These are phyloP conservation scores for Spilarctia lutea DNA, from an alignment of 2,888 invertebrate genomes.

Conservation along the genomic window DNA sequence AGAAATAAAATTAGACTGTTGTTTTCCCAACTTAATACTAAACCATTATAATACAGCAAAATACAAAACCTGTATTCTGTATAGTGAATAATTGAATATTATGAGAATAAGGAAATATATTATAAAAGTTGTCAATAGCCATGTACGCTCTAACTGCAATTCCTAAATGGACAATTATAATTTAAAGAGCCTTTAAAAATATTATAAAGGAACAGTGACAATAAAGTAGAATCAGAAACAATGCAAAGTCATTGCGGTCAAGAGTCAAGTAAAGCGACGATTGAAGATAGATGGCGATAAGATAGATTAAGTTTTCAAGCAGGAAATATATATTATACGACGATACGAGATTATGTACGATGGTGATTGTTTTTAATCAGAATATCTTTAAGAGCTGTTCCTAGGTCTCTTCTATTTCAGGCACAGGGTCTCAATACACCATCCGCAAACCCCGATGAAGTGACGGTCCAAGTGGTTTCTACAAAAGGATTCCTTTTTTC, in stretches of 20 bases:
- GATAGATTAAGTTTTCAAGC: conserved; percentile 3
- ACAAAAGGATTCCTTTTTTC: neutral
- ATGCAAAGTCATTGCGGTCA: conserved; percentile 40
- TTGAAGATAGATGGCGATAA: conserved; percentile 13
- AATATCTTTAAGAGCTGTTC: neutral
- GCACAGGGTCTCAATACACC: too few relatives aligned
- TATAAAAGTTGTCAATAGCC: neutral
- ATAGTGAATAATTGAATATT: neutral
- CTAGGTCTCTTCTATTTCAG: neutral
- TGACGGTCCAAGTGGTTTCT: neutral
- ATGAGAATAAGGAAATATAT: neutral
- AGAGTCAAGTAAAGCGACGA: neutral
- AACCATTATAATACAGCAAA: neutral
- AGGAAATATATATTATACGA: neutral
- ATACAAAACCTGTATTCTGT: neutral
- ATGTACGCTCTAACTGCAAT: neutral
- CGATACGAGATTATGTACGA: too few relatives aligned
- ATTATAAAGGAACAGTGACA: conserved; percentile 5
- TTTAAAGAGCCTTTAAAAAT: neutral
- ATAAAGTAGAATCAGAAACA: conserved; percentile 25
- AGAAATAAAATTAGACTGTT: neutral
- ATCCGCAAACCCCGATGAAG: too few relatives aligned
- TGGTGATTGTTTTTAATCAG: neutral
- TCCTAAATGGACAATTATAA: neutral
- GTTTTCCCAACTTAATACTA: neutral